Percentiles rank a stretch among this genome's conserved stretches.
Evolutionary conservation across 1,140 invertebrate genomes (phyloP).

Genomic region (Marisa cornuarietis): DNA sequence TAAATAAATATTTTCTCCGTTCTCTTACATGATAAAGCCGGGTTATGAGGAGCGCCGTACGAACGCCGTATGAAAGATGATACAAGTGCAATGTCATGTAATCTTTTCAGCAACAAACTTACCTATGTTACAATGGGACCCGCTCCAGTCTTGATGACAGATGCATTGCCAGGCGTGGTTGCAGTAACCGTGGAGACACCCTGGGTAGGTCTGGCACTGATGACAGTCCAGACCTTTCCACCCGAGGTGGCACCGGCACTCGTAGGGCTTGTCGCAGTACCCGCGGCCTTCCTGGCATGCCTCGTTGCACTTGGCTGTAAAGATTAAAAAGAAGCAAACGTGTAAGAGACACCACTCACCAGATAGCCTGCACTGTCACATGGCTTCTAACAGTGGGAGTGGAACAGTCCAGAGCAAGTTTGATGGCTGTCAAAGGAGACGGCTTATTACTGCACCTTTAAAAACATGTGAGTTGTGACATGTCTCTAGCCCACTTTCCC

Average conservation of each 20-base stretch:
- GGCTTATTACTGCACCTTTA: too few relatives aligned
- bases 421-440: too few relatives aligned
- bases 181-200: constrained; percentile 69
- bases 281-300: constrained; percentile 89
- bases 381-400: too few relatives aligned
- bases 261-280: constrained; percentile 87
- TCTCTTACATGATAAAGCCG: too few relatives aligned
- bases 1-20: too few relatives aligned
- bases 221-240: constrained; percentile 68
- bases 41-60: too few relatives aligned
- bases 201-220: constrained; percentile 68
- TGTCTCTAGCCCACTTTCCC: too few relatives aligned
- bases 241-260: constrained; percentile 81
- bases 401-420: too few relatives aligned
- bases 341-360: neutral
- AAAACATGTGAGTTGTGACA: too few relatives aligned
- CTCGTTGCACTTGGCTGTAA: constrained; percentile 82
- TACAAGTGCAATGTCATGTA: too few relatives aligned
- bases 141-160: constrained; percentile 72
- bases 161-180: constrained; percentile 68
- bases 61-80: too few relatives aligned
- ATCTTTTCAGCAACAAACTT: constrained; percentile 25
- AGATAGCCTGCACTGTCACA: too few relatives aligned
- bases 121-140: constrained; percentile 69
- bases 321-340: neutral